Conservation (phyloP, 2,888 invertebrate genomes). For the Digitonthophagus gazella region DNA sequence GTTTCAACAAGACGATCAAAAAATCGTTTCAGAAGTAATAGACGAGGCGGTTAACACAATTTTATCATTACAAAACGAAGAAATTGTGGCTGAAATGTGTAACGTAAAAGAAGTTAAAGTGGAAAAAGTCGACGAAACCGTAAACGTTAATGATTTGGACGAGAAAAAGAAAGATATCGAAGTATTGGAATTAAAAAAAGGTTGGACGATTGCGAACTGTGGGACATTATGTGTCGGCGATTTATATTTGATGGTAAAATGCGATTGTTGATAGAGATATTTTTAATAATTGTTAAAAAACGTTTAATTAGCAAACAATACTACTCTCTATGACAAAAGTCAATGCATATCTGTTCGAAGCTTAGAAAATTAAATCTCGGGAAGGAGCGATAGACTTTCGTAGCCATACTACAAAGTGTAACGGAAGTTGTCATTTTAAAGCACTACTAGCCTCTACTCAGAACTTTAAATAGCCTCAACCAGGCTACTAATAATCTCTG, state of each 20-base stretch:
- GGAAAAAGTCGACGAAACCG: slow-evolving; percentile 34
- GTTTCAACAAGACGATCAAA: slow-evolving; percentile 26
- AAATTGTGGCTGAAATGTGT: slow-evolving; percentile 54
- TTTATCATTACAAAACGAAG: slow-evolving; percentile 44
- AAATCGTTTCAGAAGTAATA: slow-evolving; percentile 36
- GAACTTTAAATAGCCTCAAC: too few relatives aligned
- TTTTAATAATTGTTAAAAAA: slow-evolving; percentile 4
- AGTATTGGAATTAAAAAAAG: slow-evolving; percentile 57
- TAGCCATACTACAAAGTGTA: too few relatives aligned
- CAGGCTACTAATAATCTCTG: too few relatives aligned
- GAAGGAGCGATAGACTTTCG: too few relatives aligned
- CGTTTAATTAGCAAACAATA: too few relatives aligned
- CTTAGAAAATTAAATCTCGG: too few relatives aligned
- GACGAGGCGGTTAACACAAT: slow-evolving; percentile 46
- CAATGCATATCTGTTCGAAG: too few relatives aligned
- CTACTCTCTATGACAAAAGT: too few relatives aligned
- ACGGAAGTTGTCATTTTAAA: too few relatives aligned
- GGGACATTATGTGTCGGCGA: slow-evolving; percentile 85
- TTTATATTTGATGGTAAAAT: slow-evolving; percentile 78
- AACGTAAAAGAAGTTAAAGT: slow-evolving; percentile 51
- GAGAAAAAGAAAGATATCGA: slow-evolving; percentile 35
- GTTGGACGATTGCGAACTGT: slow-evolving; percentile 78
- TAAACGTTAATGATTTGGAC: slow-evolving; percentile 28
- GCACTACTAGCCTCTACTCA: too few relatives aligned
- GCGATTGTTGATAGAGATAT: slow-evolving; percentile 2